Conservation (phyloP, 2,113 vertebrate genomes). For the Rutilus rutilus region DNA sequence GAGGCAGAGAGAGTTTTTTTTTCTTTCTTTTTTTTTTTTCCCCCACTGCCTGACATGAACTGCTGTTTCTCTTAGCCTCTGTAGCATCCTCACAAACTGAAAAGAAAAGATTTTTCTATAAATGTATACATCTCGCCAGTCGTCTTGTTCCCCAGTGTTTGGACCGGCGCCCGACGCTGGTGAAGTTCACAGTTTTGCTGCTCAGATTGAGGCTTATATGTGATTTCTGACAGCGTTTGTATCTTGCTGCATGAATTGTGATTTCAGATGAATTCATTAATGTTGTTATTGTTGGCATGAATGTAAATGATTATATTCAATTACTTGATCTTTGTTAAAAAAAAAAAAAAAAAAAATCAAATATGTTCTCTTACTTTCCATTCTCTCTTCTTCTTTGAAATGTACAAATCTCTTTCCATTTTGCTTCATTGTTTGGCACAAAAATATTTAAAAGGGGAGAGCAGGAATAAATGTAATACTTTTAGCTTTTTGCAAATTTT, state of each 20-base stretch:
- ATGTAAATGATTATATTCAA: conserved; percentile 67
- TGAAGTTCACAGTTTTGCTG: conserved; percentile 53
- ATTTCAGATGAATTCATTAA: conserved; percentile 52
- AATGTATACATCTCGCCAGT: background rate
- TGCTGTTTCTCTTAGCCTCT: conserved; percentile 2
- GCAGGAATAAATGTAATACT: conserved; percentile 1
- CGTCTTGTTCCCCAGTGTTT: background rate
- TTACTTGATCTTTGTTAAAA: background rate
- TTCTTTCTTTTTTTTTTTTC: background rate
- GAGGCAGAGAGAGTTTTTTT: conserved; percentile 6
- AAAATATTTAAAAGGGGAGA: background rate
- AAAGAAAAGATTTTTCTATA: background rate
- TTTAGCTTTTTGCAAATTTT: background rate
- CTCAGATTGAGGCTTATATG: conserved; percentile 14
- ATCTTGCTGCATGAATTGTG: conserved; percentile 47
- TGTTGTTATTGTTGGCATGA: conserved; percentile 85
- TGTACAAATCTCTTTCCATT: background rate
- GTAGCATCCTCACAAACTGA: conserved; percentile 5
- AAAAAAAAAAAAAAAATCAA: background rate
- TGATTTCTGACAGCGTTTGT: conserved; percentile 14
- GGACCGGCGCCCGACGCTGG: background rate
- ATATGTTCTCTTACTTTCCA: background rate
- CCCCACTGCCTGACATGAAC: background rate
- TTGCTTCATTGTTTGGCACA: background rate
- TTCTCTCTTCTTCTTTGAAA: background rate